Conservation (phyloP, 2,888 invertebrate species). For the Drosophila histrio region DNA sequence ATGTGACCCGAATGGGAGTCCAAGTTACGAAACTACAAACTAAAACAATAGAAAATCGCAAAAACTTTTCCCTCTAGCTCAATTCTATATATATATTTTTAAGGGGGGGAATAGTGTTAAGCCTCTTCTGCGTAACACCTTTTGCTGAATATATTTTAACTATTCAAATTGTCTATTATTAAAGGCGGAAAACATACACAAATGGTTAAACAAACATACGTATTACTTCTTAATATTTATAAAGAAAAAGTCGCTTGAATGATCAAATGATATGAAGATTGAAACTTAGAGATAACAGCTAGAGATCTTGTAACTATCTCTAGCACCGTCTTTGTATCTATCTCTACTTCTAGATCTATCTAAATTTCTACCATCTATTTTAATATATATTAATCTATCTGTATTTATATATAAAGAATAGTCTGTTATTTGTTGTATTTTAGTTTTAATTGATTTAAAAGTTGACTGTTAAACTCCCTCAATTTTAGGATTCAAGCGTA, state of each 20-base stretch:
- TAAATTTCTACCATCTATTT: too few species aligned
- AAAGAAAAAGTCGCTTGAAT: too few species aligned
- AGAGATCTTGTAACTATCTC: too few species aligned
- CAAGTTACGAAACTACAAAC: constrained; percentile 45
- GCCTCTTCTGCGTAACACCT: constrained; percentile 30
- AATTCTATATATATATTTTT: not conserved
- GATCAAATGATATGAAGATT: too few species aligned
- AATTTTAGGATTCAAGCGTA: not conserved
- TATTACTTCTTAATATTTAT: not conserved
- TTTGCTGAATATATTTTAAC: not conserved
- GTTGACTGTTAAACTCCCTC: not conserved
- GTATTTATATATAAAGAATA: not conserved
- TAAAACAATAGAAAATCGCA: constrained; percentile 35
- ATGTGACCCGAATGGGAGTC: constrained; percentile 36
- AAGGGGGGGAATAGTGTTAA: constrained; percentile 23
- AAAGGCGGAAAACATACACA: not conserved
- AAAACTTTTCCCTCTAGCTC: constrained; percentile 6
- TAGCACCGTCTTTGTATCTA: too few species aligned
- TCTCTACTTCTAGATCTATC: too few species aligned
- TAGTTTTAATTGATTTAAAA: not conserved
- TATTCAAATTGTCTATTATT: not conserved
- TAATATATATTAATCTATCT: not conserved
- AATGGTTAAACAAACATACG: not conserved
- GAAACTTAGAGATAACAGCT: not conserved
- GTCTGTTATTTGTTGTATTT: not conserved